Conservation (phyloP, 2,797 vertebrate species). For the Tolypeutes matacus region DNA sequence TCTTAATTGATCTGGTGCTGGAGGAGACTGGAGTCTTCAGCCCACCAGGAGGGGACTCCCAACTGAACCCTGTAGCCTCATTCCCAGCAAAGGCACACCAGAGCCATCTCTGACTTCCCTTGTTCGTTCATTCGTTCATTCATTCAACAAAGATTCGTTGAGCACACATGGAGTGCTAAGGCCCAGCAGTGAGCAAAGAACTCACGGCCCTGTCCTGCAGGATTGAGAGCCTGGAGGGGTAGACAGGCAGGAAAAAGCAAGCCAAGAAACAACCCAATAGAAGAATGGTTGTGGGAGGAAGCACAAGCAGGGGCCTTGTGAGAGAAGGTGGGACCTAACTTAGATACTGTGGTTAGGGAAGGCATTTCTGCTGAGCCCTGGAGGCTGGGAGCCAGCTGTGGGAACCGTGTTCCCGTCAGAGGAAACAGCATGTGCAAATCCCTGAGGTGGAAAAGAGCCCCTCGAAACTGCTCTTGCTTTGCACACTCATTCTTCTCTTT, state of each 20-base stretch:
- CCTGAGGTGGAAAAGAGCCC: no score
- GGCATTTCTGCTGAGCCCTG: neutral
- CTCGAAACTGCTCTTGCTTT: rapidly evolving
- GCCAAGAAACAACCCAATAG: neutral
- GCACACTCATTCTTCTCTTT: neutral
- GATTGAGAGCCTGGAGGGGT: neutral
- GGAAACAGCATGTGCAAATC: neutral
- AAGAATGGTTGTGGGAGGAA: rapidly evolving
- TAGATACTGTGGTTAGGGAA: rapidly evolving
- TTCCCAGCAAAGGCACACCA: neutral
- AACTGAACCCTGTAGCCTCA: neutral
- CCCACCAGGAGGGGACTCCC: neutral
- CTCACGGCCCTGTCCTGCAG: neutral
- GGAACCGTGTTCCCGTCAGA: neutral
- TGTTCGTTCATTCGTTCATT: neutral
- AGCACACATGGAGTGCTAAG: rapidly evolving
- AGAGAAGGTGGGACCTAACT: neutral
- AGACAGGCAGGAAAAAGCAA: neutral
- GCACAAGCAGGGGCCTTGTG: neutral
- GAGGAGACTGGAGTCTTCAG: neutral
- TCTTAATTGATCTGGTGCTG: neutral
- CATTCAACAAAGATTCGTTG: rapidly evolving
- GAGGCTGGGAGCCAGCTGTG: neutral
- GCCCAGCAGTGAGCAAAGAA: neutral
- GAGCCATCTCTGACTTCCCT: neutral